Conservation (phyloP, 2,888 invertebrate species). For the Cyrtodaria siliqua region DNA sequence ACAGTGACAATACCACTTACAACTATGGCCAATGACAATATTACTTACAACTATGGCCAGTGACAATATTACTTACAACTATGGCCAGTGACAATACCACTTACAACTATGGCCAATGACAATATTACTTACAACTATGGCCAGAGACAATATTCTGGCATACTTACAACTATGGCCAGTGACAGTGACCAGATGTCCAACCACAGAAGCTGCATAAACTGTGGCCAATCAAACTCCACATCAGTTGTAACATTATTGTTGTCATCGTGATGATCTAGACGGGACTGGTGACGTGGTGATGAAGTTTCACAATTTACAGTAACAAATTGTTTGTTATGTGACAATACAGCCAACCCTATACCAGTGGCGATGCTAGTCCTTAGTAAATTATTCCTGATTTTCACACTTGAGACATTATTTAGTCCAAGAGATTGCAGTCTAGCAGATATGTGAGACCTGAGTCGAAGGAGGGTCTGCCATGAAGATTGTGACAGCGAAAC, state of each 20-base stretch:
- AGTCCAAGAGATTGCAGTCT: too few relatives aligned
- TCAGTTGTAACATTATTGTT: slow-evolving; percentile 67
- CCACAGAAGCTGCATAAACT: slow-evolving; percentile 90
- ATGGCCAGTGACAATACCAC: too few relatives aligned
- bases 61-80: slow-evolving; percentile 90
- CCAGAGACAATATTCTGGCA: too few relatives aligned
- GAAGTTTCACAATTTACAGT: slow-evolving; percentile 35
- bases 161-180: slow-evolving; percentile 92
- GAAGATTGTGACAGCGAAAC: too few relatives aligned
- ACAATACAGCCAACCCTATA: background rate
- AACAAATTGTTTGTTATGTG: slow-evolving; percentile 8
- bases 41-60: slow-evolving; percentile 92
- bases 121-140: background rate
- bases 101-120: too few relatives aligned
- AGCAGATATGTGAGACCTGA: too few relatives aligned
- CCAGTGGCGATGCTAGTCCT: too few relatives aligned
- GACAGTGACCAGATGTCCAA: slow-evolving; percentile 92
- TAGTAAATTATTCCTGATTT: too few relatives aligned
- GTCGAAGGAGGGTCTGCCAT: too few relatives aligned
- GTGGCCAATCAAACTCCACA: slow-evolving; percentile 92
- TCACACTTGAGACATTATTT: too few relatives aligned
- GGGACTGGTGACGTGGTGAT: slow-evolving; percentile 15
- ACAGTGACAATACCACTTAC: too few relatives aligned
- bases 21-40: slow-evolving; percentile 92
- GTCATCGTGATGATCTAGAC: slow-evolving; percentile 26